Evolutionary conservation across 2,888 invertebrate genomes (phyloP), one percentile per base, ranked within the genome.

Genomic region (Microctonus brassicae): DNA sequence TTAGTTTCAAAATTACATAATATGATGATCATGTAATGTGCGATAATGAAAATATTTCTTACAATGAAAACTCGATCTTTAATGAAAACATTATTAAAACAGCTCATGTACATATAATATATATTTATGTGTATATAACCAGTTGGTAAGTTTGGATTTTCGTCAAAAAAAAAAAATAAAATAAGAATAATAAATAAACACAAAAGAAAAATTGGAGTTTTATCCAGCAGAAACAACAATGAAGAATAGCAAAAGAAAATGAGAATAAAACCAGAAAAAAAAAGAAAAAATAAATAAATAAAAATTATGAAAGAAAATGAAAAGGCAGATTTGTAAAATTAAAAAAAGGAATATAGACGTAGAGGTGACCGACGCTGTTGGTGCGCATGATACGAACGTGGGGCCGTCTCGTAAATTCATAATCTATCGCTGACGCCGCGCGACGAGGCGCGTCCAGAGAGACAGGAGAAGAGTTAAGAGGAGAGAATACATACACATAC

Each of bases 371-470:
- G 47, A 17, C 17, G 47, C 17, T 17, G 47, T 47, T 17, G 47
- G 17, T 47, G 47, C 17, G 47, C 57, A 57, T 26, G 29, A 57
- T 57, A 17, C 9, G n/a, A n/a, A 29, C 57, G 57, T 57, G n/a
- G n/a, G 57, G 57, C n/a, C 57, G 57, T 57, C 69, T 69, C 63
- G 74, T 77, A 76, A 77, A 77, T 77, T 77, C 73, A 77, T 76
- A 73, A 75, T 76, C 72, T 57, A 76, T 71, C 67, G 70, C 65
- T 76, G 77, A 76, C 74, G 69, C 26, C 57, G 66, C 26, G 42
- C 42, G 58, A 62, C 47, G 55, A 47, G 17, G 17, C 17, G 47
- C 47, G 47, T 47, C 47, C 47, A 47, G 47, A 17, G 47, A n/a
- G 47, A 47, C 47, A 47, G 17, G 39, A 42, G 42, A 53, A 52